phyloP scores from a whole-genome alignment of 1,140 invertebrate species.

The Portunus trituberculatus region DNA sequence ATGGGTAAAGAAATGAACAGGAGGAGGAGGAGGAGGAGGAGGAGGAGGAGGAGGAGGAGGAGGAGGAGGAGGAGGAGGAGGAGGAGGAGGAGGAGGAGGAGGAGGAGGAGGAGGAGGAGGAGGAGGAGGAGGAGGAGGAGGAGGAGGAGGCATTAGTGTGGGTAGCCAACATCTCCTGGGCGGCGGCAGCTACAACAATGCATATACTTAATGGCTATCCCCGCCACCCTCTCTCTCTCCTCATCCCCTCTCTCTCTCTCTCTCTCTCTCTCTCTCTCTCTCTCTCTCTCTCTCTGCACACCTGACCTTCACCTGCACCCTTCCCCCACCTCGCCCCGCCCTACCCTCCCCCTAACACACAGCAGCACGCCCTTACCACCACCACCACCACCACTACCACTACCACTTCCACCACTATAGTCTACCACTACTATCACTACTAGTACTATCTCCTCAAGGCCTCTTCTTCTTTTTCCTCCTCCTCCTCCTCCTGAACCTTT shows the following conservation, averaged over 20 bases:
- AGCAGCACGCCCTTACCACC: no score
- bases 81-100: neutral
- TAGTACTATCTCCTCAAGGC: no score
- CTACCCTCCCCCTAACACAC: no score
- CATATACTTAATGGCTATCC: neutral
- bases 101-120: constrained; percentile 2
- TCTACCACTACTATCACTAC: no score
- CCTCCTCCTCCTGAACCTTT: no score
- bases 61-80: neutral
- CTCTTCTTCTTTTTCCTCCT: no score
- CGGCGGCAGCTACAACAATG: neutral
- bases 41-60: neutral
- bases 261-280: constrained; percentile 44
- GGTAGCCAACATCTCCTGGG: neutral
- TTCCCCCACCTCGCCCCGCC: no score
- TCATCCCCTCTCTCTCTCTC: neutral
- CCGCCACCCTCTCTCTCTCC: constrained; percentile 3
- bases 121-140: neutral
- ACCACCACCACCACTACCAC: no score
- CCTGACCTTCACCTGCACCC: neutral
- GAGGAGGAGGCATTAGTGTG: neutral
- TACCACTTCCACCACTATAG: no score
- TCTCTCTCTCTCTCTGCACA: constrained; percentile 17
- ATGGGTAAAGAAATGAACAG: neutral
- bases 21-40: no score